Evolutionary conservation across 2,888 invertebrate species (phyloP), one percentile per base, ranked within the genome.

Genomic region (Drosophila flavopinicola): DNA sequence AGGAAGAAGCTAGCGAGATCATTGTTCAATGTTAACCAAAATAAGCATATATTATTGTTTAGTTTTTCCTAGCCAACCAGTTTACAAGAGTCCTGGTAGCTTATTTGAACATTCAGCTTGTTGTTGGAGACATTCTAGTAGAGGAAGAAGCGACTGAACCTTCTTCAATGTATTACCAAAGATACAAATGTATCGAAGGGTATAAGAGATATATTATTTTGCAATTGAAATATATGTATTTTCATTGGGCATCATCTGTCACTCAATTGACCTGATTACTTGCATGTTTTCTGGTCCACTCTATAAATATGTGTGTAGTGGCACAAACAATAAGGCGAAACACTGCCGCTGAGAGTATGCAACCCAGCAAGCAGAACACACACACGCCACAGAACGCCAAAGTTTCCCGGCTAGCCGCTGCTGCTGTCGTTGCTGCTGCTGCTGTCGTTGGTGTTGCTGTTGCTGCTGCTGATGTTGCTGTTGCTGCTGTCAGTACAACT

Each of bases 181-280:
- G n/a, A n/a, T n/a, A n/a, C n/a, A n/a, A n/a, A n/a, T n/a, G n/a
- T n/a, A n/a, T n/a, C n/a, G n/a, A n/a, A n/a, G n/a, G n/a, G n/a
- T n/a, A n/a, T n/a, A n/a, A n/a, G n/a, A n/a, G n/a, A n/a, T n/a
- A n/a, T n/a, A n/a, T n/a, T n/a, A n/a, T n/a, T n/a, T n/a, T n/a
- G n/a, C n/a, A n/a, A n/a, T n/a, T n/a, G n/a, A n/a, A n/a, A n/a
- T n/a, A n/a, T n/a, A n/a, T n/a, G n/a, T n/a, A n/a, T n/a, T n/a
- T n/a, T n/a, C 41, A 35, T 53, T 37, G 11, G 24, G 24, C 51
- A 56, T 32, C 48, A 51, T 67, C 32, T 52, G 53, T 57, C 71
- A 45, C 61, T 64, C 77, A 71, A 76, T 86, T 87, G 87, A 79
- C 87, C 79, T 82, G 87, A 87, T 87, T 87, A 85, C 51, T 38